Evolutionary conservation across 2,797 vertebrate genomes (phyloP).

Genomic region (Melanotaenia pygmaea): DNA sequence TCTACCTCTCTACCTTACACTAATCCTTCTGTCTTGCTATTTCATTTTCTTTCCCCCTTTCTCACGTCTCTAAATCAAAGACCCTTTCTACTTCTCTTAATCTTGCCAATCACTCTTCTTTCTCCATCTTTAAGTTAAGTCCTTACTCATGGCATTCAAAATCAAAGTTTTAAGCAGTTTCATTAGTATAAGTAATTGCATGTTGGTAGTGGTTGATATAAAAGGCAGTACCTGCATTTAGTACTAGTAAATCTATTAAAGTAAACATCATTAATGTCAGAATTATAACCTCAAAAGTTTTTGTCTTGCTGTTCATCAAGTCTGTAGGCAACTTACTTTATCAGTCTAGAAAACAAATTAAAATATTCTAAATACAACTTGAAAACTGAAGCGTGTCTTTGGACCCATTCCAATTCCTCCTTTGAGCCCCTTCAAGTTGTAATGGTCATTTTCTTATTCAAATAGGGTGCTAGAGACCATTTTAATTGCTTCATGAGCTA

Average conservation of each 20-base stretch:
- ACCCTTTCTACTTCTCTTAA: conserved; percentile 13
- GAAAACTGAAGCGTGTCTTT: too few species aligned
- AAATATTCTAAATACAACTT: too few species aligned
- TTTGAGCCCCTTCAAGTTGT: too few species aligned
- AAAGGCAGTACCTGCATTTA: not conserved
- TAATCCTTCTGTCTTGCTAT: conserved; percentile 61
- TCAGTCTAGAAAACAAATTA: not conserved
- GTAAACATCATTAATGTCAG: not conserved
- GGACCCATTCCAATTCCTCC: too few species aligned
- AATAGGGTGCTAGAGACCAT: too few species aligned
- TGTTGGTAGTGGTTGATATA: not conserved
- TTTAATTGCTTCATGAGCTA: too few species aligned
- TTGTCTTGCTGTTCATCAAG: not conserved
- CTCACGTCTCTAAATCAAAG: conserved; percentile 41
- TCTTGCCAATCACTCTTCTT: conserved; percentile 16
- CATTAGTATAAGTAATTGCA: conserved; percentile 44
- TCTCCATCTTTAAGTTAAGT: conserved; percentile 10
- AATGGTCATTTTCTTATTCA: too few species aligned
- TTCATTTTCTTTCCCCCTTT: conserved; percentile 38
- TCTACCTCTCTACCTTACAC: conserved; percentile 62
- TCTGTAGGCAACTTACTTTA: not conserved
- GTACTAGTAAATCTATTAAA: not conserved
- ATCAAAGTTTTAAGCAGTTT: conserved; percentile 34
- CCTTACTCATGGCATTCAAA: conserved; percentile 12
- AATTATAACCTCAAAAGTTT: not conserved